Evolutionary conservation across 2,888 invertebrate species (phyloP), one percentile per base, ranked within the genome.

Genomic region (Malthinus flaveolus): DNA sequence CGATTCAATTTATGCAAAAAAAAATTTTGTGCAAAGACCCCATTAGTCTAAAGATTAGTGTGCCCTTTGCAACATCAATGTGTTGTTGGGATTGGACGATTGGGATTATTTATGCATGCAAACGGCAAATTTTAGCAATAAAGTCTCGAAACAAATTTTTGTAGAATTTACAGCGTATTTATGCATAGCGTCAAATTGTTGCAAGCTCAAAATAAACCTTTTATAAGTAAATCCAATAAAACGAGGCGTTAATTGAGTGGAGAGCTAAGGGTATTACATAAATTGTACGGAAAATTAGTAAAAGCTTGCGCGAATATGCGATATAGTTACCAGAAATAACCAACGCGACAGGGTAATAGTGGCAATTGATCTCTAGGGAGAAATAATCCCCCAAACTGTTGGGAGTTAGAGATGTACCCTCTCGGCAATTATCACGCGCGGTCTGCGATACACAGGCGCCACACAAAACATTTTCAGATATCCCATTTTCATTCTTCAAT

Each of bases 321-420:
- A 59, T 63, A 65, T 64, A 65, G 64, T 66, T 68, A 64, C 62
- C 65, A 66, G 68, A 71, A 71, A 71, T 71, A 71, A 70, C 70
- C 39, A 69, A 66, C 69, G 74, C 73, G 74, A 77, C 77, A 76
- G 71, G 71, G 75, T 76, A 76, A 78, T 77, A 77, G 78, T 73
- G 72, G 64, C 72, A 76, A 78, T 78, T 76, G 74, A 73, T 68
- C 78, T 75, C 78, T 49, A 58, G 78, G 76, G 78, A 74, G 65
- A 67, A 71, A 78, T 78, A 77, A 77, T 42, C 39, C 75, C 73
- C 69, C 71, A 71, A 76, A 75, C 73, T 73, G 71, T 63, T 69
- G 73, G 74, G 73, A 68, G 70, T 69, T 68, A 68, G 67, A 69
- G 68, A 71, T 70, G 71, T 68, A 68, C 73, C 69, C 74, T 66